Evolutionary conservation across 2,888 invertebrate species (phyloP), one percentile per base, ranked within the genome.

Genomic region (Marasmarcha lunaedactyla): DNA sequence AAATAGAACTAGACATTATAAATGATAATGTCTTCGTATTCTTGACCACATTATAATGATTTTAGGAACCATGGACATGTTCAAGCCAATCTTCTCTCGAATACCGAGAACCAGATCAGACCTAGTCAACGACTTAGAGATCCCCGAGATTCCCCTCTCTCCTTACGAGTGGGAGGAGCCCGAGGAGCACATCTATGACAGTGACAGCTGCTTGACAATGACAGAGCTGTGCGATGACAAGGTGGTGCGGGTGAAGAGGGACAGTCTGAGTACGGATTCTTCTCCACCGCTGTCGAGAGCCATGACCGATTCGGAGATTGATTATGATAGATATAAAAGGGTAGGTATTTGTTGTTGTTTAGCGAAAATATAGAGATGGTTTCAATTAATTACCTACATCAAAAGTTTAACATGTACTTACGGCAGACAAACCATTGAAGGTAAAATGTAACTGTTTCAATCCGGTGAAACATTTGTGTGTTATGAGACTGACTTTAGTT

Each of bases 281-380:
- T 76, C 73, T 33, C 44, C 77, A 11, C 53, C 77, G 0, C 44
- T 83, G 34, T 78, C 78, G 0, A 58, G 79, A 13, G 81, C 79
- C 2, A 63, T 83, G 70, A 79, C 79, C 0, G 79, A 77, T 30
- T 77, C 79, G 0, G 81, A 81, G 30, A 77, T 79, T 1, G 81
- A 81, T 37, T 81, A 78, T 45, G 63, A 51, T 1, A 50, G 59
- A 40, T 69, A 63, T 44, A 65, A 59, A 44, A 48, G 69, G 58
- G 81, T 79, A 41, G 63, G 69, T 30, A 30, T 11, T 10, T 30
- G 10, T 20, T n/a, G n/a, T n/a, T 52, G 0, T 11, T 2, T 42
- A 38, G 15, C 12, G 35, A n/a, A n/a, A n/a, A n/a, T n/a, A n/a
- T n/a, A n/a, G n/a, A n/a, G n/a, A n/a, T n/a, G n/a, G n/a, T n/a